These are phyloP conservation scores for Ferdinandea cuprea DNA, from an alignment of 2,888 invertebrate species.

Conservation along the genomic window DNA sequence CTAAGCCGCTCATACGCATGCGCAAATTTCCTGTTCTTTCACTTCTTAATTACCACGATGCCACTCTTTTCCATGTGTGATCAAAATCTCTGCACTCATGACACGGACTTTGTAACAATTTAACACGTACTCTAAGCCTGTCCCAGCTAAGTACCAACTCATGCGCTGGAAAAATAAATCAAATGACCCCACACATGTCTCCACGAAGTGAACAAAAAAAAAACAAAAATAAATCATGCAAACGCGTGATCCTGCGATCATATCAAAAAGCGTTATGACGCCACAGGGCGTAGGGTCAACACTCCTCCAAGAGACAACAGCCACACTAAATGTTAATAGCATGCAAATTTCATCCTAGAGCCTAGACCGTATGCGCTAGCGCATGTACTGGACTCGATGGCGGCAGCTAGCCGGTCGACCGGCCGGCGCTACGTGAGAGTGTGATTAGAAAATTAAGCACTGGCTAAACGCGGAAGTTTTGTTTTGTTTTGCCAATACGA, in stretches of 20 bases:
- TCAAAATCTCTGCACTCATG: conserved; percentile 52
- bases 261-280: conserved; percentile 63
- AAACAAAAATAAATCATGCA: conserved; percentile 71
- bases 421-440: conserved; percentile 59
- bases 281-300: conserved; percentile 69
- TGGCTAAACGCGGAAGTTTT: conserved; percentile 50
- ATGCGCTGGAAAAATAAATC: conserved; percentile 61
- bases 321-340: conserved; percentile 17
- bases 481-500: not conserved
- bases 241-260: conserved; percentile 70
- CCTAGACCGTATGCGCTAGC: conserved; percentile 4
- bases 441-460: conserved; percentile 60
- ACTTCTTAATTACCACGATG: conserved; percentile 52
- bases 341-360: conserved; percentile 56
- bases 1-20: conserved; percentile 52
- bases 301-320: conserved; percentile 50
- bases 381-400: conserved; percentile 30
- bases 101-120: conserved; percentile 38
- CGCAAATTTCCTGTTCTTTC: conserved; percentile 24
- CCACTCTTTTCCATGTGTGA: conserved; percentile 41
- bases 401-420: no score
- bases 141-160: conserved; percentile 49
- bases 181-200: conserved; percentile 62
- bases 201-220: conserved; percentile 42
- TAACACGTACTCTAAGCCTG: conserved; percentile 19